phyloP scores from a whole-genome alignment of 2,888 invertebrate species.

The Tipula helvola region DNA sequence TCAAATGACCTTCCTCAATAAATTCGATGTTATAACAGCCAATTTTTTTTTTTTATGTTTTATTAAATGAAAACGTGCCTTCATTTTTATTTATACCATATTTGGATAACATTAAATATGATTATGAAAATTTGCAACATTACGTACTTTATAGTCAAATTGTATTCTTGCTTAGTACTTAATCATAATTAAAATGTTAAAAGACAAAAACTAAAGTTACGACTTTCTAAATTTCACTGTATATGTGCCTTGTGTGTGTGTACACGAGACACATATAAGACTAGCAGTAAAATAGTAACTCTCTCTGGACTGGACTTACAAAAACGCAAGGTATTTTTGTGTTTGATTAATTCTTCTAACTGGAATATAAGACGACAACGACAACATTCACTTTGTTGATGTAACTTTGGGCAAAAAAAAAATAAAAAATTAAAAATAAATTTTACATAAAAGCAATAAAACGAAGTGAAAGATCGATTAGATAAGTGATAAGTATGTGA shows the following conservation, averaged over 20 bases:
- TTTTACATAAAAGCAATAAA: background rate
- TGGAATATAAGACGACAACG: background rate
- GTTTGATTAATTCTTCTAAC: background rate
- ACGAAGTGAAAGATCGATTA: background rate
- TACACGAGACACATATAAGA: background rate
- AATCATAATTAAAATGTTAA: background rate
- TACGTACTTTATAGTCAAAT: background rate
- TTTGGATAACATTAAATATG: background rate
- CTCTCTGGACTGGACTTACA: background rate
- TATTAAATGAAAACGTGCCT: background rate
- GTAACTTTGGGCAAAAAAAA: background rate
- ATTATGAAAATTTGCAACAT: background rate
- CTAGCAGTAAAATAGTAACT: background rate
- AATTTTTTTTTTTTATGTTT: background rate
- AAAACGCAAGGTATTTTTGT: background rate
- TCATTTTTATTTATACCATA: background rate
- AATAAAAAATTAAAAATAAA: background rate
- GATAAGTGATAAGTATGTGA: background rate
- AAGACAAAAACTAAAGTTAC: background rate
- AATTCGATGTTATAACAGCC: background rate
- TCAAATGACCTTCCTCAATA: background rate
- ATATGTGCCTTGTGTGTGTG: background rate
- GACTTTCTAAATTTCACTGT: background rate
- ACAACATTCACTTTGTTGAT: slow-evolving; percentile 4
- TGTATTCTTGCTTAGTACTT: background rate